Evolutionary conservation across 2,113 vertebrate genomes (phyloP).

Genomic region (Myrmecophaga tridactyla): DNA sequence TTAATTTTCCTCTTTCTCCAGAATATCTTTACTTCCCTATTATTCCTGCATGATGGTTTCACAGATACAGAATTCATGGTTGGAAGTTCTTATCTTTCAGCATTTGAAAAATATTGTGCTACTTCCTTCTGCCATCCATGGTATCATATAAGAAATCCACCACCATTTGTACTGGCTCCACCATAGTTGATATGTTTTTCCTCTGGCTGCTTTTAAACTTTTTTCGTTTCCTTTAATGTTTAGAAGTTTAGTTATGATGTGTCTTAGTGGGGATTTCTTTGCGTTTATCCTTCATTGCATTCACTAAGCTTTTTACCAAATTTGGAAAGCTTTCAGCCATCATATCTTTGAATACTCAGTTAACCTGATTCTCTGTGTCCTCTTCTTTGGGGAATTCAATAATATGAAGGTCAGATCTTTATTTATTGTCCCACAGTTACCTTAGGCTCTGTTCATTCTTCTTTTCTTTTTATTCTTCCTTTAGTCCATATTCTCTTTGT

Average conservation of each 20-base stretch:
- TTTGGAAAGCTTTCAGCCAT: neutral
- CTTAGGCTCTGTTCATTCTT: neutral
- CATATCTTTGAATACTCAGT: neutral
- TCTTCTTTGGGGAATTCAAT: neutral
- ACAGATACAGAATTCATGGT: neutral
- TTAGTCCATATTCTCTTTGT: neutral
- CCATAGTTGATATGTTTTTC: neutral
- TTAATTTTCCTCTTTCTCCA: neutral
- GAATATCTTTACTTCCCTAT: neutral
- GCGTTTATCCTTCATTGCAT: neutral
- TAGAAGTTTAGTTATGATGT: neutral
- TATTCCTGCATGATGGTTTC: neutral
- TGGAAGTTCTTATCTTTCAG: neutral
- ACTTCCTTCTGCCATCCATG: neutral
- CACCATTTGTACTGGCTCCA: neutral
- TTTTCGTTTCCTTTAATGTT: neutral
- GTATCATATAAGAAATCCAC: neutral
- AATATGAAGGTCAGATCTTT: neutral
- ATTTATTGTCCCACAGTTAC: neutral
- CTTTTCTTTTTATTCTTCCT: neutral
- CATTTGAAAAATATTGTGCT: neutral
- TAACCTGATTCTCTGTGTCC: rapidly evolving
- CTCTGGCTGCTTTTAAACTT: neutral
- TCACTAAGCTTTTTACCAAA: neutral
- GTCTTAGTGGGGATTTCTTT: neutral